phyloP scores from a whole-genome alignment of 1,140 invertebrate genomes.

The Glomeris maerens region DNA sequence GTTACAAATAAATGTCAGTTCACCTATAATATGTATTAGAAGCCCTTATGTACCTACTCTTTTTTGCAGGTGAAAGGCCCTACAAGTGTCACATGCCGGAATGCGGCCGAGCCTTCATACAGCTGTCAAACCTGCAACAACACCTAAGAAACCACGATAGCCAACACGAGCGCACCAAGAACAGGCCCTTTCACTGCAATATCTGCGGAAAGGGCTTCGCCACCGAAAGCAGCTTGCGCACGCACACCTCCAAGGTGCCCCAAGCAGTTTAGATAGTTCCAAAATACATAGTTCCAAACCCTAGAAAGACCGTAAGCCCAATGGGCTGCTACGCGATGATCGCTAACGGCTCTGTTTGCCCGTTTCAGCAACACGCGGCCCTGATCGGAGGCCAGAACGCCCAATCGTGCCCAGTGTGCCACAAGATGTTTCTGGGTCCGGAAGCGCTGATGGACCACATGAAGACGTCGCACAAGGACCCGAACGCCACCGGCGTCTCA shows the following conservation, averaged over 20 bases:
- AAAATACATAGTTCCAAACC: no score
- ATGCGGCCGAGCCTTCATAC: conserved; percentile 90
- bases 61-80: conserved; percentile 74
- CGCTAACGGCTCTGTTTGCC: conserved; percentile 24
- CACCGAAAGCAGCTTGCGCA: conserved; percentile 83
- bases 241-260: conserved; percentile 93
- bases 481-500: conserved; percentile 67
- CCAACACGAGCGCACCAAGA: conserved; percentile 85
- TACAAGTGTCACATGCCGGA: conserved; percentile 93
- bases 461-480: conserved; percentile 88
- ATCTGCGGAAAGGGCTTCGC: conserved; percentile 94
- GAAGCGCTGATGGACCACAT: conserved; percentile 88
- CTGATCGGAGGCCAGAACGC: conserved; percentile 70
- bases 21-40: no score
- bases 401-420: conserved; percentile 69
- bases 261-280: no score
- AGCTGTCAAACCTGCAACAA: conserved; percentile 91
- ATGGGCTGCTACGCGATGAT: background rate
- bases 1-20: no score
- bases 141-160: conserved; percentile 92
- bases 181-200: conserved; percentile 85
- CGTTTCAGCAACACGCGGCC: conserved; percentile 79
- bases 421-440: conserved; percentile 79
- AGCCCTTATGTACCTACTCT: no score
- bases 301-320: no score